phyloP scores from a whole-genome alignment of 2,888 invertebrate species.

The Onchidella celtica region DNA sequence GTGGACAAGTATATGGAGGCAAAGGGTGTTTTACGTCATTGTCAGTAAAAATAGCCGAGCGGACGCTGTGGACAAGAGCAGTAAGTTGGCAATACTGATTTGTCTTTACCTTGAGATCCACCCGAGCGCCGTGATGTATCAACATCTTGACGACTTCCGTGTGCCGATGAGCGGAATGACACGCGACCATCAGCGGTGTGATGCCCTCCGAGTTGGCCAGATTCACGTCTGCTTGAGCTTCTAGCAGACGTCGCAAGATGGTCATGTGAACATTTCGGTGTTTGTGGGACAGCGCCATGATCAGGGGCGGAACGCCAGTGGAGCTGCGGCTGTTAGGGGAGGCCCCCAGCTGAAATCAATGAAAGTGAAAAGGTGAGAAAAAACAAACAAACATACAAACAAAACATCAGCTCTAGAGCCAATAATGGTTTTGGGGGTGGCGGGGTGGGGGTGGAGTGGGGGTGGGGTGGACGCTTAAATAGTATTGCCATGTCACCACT shows the following conservation, averaged over 20 bases:
- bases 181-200: conserved; percentile 16
- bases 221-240: conserved; percentile 22
- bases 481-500: too few species aligned
- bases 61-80: too few species aligned
- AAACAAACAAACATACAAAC: background rate
- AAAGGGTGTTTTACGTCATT: too few species aligned
- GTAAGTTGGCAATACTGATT: too few species aligned
- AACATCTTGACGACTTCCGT: conserved; percentile 13
- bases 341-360: conserved; percentile 34
- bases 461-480: too few species aligned
- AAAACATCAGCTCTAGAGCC: background rate
- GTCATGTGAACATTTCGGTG: background rate
- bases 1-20: too few species aligned
- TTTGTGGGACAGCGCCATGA: conserved; percentile 22
- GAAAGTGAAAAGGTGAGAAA: too few species aligned
- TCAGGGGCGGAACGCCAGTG: background rate
- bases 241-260: conserved; percentile 11
- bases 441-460: too few species aligned
- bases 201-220: background rate
- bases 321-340: background rate
- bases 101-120: conserved; percentile 15
- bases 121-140: background rate
- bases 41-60: too few species aligned
- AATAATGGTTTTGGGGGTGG: too few species aligned
- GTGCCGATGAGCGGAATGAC: background rate